Evolutionary conservation across 2,797 vertebrate genomes (phyloP), one percentile per base, ranked within the genome.

Genomic region (Sylvia borin): DNA sequence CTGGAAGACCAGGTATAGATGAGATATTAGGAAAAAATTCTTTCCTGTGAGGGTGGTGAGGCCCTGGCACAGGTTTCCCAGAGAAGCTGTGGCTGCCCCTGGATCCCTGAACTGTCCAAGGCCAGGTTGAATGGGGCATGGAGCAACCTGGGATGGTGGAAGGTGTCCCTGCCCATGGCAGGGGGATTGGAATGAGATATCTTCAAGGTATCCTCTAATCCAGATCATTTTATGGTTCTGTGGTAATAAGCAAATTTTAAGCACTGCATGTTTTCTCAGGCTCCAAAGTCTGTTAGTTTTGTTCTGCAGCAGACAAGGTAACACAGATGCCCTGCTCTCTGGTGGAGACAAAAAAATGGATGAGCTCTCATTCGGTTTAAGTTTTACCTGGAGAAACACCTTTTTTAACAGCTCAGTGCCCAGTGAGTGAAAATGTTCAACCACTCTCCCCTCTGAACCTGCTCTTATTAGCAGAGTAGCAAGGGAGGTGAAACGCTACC

Each of bases 401-500:
- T 89, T 58, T 74, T 57, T 32, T 66, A 92, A 64, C 32, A 58
- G 18, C 48, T 92, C 79, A 82, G 27, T 45, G 65, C n/a, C 7
- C n/a, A 40, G 25, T 5, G 17, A 78, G 13, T 5, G 34, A 80
- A 80, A 95, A 51, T 3, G 4, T 58, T 61, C 66, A 72, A 77
- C 25, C 9, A 42, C 25, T 64, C 25, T 47, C 26, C 31, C 26
- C 34, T 26, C 7, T 1, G 21, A 40, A 32, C 27, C 43, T 64
- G 24, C 24, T 74, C 38, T 65, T 50, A 76, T 38, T n/a, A 81
- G 29, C 31, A 26, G 34, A 90, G 40, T 10, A 86, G 68, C 60
- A 73, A 76, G n/a, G 27, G 54, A 90, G 70, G 42, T 32, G 48
- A 87, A 93, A 91, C 48, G 8, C 87, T 95, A 98, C 98, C 98